Conservation (phyloP, 2,797 vertebrate genomes). For the Rhadinocentrus ornatus region DNA sequence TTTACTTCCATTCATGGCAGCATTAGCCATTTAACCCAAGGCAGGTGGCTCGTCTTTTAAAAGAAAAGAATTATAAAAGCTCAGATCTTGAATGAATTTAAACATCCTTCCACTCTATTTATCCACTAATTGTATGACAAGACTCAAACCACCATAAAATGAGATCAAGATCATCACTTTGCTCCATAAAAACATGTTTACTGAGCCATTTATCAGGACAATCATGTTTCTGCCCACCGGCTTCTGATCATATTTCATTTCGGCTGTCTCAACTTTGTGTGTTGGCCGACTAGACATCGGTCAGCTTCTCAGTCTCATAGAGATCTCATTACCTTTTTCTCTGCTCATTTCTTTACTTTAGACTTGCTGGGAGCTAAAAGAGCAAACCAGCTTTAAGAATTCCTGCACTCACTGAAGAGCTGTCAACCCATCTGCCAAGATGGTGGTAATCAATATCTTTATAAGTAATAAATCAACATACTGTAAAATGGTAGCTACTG, state of each 20-base stretch:
- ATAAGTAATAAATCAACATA: background rate
- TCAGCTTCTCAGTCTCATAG: background rate
- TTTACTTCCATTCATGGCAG: constrained; percentile 20
- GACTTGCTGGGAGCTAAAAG: too few relatives aligned
- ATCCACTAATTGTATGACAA: background rate
- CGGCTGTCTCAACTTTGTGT: background rate
- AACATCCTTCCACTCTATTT: background rate
- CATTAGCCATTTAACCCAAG: constrained; percentile 13
- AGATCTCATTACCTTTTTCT: background rate
- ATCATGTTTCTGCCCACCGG: too few relatives aligned
- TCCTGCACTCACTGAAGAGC: background rate
- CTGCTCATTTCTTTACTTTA: background rate
- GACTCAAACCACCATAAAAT: background rate
- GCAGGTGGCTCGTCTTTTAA: constrained; percentile 8
- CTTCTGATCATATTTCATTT: background rate
- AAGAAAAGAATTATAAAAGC: background rate
- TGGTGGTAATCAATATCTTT: background rate
- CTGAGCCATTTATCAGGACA: background rate
- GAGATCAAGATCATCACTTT: too few relatives aligned
- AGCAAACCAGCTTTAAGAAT: background rate
- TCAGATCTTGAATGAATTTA: background rate
- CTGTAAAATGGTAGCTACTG: background rate
- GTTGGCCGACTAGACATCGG: background rate
- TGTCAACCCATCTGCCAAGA: background rate
- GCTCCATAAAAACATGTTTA: background rate